These are phyloP conservation scores for Premnoplex brunnescens DNA, from an alignment of 2,797 vertebrate species.

Conservation along the genomic window DNA sequence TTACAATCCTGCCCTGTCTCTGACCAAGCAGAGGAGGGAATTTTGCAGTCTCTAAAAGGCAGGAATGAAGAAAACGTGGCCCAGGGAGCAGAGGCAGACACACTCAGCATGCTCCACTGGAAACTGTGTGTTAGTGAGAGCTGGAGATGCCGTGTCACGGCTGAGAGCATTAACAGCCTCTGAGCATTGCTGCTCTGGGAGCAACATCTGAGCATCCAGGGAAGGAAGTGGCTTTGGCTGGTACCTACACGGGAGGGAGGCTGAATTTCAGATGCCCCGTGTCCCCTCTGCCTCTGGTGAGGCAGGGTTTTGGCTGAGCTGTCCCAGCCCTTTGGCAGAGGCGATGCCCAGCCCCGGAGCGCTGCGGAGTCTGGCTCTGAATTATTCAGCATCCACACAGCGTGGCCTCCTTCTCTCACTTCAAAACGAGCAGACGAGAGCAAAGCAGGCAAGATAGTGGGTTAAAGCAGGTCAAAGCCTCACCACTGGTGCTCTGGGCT, in stretches of 20 bases:
- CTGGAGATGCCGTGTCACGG: background rate
- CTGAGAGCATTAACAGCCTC: background rate
- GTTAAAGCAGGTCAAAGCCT: slow-evolving; percentile 54
- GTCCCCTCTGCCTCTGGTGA: background rate
- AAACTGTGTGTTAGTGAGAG: background rate
- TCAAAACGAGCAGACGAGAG: background rate
- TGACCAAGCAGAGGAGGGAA: slow-evolving; percentile 15
- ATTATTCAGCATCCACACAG: slow-evolving; percentile 81
- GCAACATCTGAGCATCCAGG: background rate
- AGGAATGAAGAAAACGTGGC: background rate
- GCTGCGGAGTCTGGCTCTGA: slow-evolving; percentile 38
- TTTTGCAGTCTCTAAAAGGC: background rate
- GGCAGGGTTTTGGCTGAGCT: background rate
- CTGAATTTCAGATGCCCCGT: background rate
- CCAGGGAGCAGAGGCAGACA: background rate
- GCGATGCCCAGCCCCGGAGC: background rate
- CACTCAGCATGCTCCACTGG: background rate
- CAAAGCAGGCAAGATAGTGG: background rate
- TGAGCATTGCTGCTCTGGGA: background rate
- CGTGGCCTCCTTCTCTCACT: slow-evolving; percentile 66
- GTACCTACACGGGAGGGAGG: background rate
- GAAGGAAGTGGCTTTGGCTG: background rate
- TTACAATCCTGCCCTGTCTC: background rate
- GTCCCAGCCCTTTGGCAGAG: slow-evolving; percentile 52
- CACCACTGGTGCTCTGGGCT: background rate